Conservation (phyloP, 2,113 vertebrate species). For the Saguinus midas region DNA sequence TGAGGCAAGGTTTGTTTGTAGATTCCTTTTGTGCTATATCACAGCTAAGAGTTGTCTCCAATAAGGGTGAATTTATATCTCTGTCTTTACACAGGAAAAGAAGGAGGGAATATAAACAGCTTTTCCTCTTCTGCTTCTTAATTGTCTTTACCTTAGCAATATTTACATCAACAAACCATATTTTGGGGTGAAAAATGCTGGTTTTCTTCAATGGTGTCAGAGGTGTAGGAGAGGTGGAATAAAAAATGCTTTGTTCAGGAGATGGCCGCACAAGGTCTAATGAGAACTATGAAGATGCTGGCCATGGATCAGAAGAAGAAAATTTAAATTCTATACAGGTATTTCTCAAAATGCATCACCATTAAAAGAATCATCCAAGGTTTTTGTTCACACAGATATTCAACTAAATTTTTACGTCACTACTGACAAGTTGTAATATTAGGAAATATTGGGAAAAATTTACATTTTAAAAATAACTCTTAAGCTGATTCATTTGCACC, state of each 20-base stretch:
- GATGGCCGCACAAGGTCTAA: background rate
- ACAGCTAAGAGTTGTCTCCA: background rate
- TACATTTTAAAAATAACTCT: background rate
- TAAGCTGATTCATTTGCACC: background rate
- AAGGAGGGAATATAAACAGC: background rate
- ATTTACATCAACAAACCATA: background rate
- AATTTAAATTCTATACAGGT: background rate
- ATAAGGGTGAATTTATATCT: background rate
- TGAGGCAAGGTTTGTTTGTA: background rate
- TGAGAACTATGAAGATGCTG: background rate
- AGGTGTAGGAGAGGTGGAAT: accelerated
- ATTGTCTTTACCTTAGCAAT: background rate
- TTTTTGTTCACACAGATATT: background rate
- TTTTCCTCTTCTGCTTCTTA: background rate
- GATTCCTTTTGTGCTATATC: background rate
- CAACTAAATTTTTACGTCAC: background rate
- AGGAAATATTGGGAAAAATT: background rate
- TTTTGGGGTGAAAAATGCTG: background rate
- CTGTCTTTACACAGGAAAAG: background rate
- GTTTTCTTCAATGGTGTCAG: background rate
- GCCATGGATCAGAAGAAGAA: background rate
- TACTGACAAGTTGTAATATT: background rate
- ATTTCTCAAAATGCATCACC: background rate
- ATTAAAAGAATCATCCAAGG: background rate
- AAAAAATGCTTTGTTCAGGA: background rate